Evolutionary conservation across 2,888 invertebrate species (phyloP).

Genomic region (Tanypteryx hageni): DNA sequence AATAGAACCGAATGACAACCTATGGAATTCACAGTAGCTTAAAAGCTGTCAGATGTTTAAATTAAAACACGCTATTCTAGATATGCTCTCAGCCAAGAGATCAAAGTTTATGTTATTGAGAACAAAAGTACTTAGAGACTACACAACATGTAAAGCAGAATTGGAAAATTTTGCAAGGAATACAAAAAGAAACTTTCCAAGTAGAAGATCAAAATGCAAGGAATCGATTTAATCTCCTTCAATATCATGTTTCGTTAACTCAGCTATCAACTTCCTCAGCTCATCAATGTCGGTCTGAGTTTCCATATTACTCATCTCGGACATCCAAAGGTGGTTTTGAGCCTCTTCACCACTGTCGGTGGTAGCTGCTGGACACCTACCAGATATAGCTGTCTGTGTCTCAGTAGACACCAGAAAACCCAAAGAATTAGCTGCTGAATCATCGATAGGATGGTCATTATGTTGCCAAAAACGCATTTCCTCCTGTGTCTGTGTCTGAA

Average conservation of each 20-base stretch:
- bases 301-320: slow-evolving; percentile 67
- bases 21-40: neutral
- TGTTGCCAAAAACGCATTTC: slow-evolving; percentile 21
- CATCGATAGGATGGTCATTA: neutral
- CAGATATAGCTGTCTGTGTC: slow-evolving; percentile 58
- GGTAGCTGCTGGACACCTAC: neutral
- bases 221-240: slow-evolving; percentile 34
- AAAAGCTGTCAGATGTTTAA: neutral
- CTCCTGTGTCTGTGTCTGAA: slow-evolving; percentile 53
- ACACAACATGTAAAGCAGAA: slow-evolving; percentile 11
- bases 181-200: neutral
- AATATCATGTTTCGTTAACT: slow-evolving; percentile 66
- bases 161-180: slow-evolving; percentile 7
- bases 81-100: neutral
- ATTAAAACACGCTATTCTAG: slow-evolving; percentile 6
- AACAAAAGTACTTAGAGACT: neutral
- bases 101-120: neutral
- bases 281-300: slow-evolving; percentile 67
- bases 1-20: neutral
- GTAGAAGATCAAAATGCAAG: neutral
- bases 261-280: slow-evolving; percentile 66
- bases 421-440: neutral
- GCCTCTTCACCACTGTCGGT: neutral
- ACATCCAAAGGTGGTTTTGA: slow-evolving; percentile 34
- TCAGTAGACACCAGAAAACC: slow-evolving; percentile 52